Percentiles rank a stretch among this genome's conserved stretches.
Conservation (phyloP, 1,140 invertebrate genomes). For the Euschistus heros region DNA sequence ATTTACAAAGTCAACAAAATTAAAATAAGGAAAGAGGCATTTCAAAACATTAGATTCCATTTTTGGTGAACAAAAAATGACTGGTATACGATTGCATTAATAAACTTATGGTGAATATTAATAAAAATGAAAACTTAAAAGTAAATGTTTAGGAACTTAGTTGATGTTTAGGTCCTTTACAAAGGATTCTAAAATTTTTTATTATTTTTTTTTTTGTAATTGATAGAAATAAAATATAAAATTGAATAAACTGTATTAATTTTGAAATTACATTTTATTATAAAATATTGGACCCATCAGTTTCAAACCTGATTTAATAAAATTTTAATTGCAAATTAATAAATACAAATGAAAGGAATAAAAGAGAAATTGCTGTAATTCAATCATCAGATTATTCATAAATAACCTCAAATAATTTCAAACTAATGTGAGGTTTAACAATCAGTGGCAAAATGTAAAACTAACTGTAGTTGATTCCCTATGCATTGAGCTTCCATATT, state of each 20-base stretch:
- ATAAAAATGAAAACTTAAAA: neutral
- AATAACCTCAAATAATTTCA: neutral
- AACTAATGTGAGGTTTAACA: neutral
- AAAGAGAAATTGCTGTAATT: neutral
- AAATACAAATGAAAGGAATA: neutral
- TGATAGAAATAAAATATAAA: neutral
- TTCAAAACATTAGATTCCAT: neutral
- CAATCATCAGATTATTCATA: neutral
- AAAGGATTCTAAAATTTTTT: neutral
- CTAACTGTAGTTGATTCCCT: neutral
- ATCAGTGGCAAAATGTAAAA: neutral
- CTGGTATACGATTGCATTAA: neutral
- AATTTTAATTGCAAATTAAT: neutral
- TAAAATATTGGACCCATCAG: conserved; percentile 11
- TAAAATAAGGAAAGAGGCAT: neutral
- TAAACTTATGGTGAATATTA: neutral
- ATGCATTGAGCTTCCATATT: neutral
- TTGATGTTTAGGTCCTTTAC: conserved; percentile 5
- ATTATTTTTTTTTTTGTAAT: neutral
- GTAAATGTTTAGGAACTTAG: neutral
- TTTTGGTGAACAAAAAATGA: neutral
- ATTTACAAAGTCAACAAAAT: neutral
- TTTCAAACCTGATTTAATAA: conserved; percentile 2
- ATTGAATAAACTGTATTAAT: neutral
- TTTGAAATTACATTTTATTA: neutral